Evolutionary conservation across 2,888 invertebrate species (phyloP), one percentile per base, ranked within the genome.

Genomic region (Yponomeuta evonymella): DNA sequence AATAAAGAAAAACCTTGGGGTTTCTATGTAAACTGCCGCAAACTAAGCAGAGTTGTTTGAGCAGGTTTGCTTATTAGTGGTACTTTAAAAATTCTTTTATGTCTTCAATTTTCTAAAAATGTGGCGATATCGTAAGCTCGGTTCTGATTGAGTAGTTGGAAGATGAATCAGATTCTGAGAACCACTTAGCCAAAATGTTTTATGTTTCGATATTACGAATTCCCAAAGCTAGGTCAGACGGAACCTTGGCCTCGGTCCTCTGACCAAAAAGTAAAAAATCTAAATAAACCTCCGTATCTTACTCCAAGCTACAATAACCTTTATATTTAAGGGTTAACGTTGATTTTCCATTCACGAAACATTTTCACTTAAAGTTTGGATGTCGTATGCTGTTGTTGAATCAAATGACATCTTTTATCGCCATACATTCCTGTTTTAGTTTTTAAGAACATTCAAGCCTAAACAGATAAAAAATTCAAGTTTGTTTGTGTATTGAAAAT

Each of bases 331-430:
- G 67, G 36, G 43, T 73, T 83, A 89, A 77, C 77, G 81, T 75
- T 75, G 73, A 71, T 77, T 83, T 76, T 87, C 73, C 77, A 74
- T 72, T 74, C 75, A 72, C 73, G 23, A 30, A 48, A 23, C 29
- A 33, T 63, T 75, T 74, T 75, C 75, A 76, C 73, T 81, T 80
- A 79, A 82, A 81, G 80, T 80, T 83, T 79, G 82, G 79, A 85
- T 86, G 82, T 79, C 83, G 84, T 82, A 81, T 81, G 83, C 84
- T 83, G 80, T 81, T 82, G 85, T 81, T 82, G 85, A 86, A 87
- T 89, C 86, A 88, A 89, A 89, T 90, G 90, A 90, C 90, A 90
- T 90, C 88, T 84, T 90, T 90, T 90, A 91, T 91, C 90, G 85
- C 85, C 87, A 89, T 87, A 87, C 88, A 90, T 90, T 90, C 89